Base-by-base conservation (phyloP, 2,113 vertebrate species). In the Camelus dromedarius region DNA sequence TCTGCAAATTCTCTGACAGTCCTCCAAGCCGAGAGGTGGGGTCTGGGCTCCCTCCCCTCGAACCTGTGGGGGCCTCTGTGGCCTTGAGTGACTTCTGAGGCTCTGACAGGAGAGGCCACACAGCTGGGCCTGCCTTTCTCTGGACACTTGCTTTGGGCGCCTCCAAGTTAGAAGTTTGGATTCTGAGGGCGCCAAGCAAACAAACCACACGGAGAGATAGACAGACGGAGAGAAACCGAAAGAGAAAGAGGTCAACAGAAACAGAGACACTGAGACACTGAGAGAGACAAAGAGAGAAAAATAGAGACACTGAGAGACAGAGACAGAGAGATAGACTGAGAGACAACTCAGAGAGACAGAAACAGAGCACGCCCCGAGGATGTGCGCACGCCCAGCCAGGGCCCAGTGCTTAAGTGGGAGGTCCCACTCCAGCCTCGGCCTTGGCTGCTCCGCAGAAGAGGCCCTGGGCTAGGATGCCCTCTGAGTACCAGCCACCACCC, bases 251-350 rank as follows among this genome's bases (percentile, higher is more conserved):
- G 48, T 0, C 10, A 22, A 58, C 7, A 56, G 16, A 56, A 18
- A 19, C 5, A 72, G 54, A 14, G 18, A 42, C 16, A 54, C 0
- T 5, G 38, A 19, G 20, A 48, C 2, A 42, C 4, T 11, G 2
- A 93, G 19, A 50, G 7, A 18, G 15, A 85, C 20, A 77, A 9
- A 79, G 12, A 19, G 1, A 58, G 48, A 52, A 5, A 52, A 69
- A 76, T 0, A 62, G 24, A 88, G n/a, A 62, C 4, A 18, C 3
- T 80, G 32, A 38, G 24, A 58, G 8, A 70, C 38, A 13, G 8
- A 58, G 6, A 56, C 1, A 58, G n/a, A 32, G 7, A 26, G 9
- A 52, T 16, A 30, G 28, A 66, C 24, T 3, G 15, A 67, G 35
- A 70, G 50, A 58, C 6, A 50, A 52, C 1, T 28, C 22, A 32